Evolutionary conservation across 2,888 invertebrate genomes (phyloP), one percentile per base, ranked within the genome.

Genomic region (Tetragnatha montana): DNA sequence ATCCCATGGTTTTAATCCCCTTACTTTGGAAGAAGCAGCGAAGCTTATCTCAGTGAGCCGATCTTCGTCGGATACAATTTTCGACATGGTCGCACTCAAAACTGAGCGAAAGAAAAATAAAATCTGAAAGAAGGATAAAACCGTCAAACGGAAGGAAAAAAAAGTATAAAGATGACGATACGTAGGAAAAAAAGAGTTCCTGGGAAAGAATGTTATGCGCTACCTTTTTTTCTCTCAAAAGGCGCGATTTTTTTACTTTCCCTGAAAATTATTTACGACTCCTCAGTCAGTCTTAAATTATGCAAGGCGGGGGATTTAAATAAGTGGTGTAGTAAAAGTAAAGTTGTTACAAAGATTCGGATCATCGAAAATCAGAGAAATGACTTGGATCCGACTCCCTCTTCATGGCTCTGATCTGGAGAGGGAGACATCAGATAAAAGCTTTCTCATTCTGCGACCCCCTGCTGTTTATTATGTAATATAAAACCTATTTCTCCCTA

Each of bases 31-130:
- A 75, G 69, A 84, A 84, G 47, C 75, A 75, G 69, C 76, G 75
- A 84, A 84, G 75, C 76, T 84, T 76, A 74, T 69, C 73, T 73
- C 51, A 6, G 22, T 51, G 76, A 73, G 51, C 35, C 79, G 71
- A 79, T 86, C 51, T 80, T 51, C 35, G 60, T 86, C 86, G 71
- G 35, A 86, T 80, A 74, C 79, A 80, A 86, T 79, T 86, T 86
- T 86, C 60, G 51, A 80, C 86, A 86, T 80, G 73, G 73, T 51
- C 73, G 71, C 79, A 73, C 78, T 79, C 73, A 73, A 73, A 73
- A 73, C 86, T 79, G 80, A 78, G 76, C 21, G 60, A 86, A 60
- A 73, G 73, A 86, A 76, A 73, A 71, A 73, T 73, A 79, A 86
- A 86, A 79, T 73, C 49, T 19, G 60, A 80, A 50, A 19, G 79